These are phyloP conservation scores for Pristionchus maxplancki DNA, from an alignment of 2,888 invertebrate genomes.

Conservation along the genomic window DNA sequence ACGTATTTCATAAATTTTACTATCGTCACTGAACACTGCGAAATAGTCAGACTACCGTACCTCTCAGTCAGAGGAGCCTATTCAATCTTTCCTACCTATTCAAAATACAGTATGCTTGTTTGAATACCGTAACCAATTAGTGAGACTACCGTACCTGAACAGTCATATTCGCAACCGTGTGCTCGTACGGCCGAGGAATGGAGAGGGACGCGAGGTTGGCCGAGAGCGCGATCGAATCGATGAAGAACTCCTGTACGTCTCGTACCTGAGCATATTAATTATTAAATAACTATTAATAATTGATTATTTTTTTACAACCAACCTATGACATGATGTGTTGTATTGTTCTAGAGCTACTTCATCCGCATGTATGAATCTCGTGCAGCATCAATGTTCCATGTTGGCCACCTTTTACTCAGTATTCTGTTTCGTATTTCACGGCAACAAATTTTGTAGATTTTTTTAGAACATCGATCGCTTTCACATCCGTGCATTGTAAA, in stretches of 20 bases:
- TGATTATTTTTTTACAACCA: background rate
- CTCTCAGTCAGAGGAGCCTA: too few relatives aligned
- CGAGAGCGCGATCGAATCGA: slow-evolving; percentile 82
- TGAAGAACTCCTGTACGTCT: slow-evolving; percentile 90
- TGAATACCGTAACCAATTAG: too few relatives aligned
- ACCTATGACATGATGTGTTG: background rate
- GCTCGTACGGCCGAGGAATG: slow-evolving; percentile 56
- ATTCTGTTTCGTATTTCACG: too few relatives aligned
- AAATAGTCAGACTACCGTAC: background rate
- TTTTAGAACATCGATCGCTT: too few relatives aligned
- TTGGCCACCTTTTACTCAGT: too few relatives aligned
- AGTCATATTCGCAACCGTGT: background rate
- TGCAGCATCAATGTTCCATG: background rate
- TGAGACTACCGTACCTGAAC: slow-evolving; percentile 4
- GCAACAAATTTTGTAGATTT: too few relatives aligned
- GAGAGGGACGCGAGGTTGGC: slow-evolving; percentile 59
- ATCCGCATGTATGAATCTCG: background rate
- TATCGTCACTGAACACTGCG: too few relatives aligned
- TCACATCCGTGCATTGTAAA: too few relatives aligned
- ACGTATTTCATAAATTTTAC: too few relatives aligned
- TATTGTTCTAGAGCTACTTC: background rate
- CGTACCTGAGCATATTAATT: slow-evolving; percentile 73
- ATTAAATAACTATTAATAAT: slow-evolving; percentile 82
- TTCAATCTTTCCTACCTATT: too few relatives aligned
- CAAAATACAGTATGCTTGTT: too few relatives aligned